Conservation (phyloP, 2,113 vertebrate genomes). For the Noctilio leporinus region DNA sequence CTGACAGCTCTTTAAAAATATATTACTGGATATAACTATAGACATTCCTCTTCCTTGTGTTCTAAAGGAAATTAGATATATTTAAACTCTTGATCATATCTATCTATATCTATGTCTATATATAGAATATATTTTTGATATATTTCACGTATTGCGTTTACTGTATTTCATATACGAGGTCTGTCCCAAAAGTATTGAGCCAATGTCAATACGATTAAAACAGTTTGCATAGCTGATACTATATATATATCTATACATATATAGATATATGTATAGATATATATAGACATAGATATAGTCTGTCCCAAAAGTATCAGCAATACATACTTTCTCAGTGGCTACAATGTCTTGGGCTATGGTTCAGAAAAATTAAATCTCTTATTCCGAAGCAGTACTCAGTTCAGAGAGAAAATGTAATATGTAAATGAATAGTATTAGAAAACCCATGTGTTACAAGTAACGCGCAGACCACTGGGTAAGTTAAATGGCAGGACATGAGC, state of each 20-base stretch:
- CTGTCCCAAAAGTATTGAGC: too few species aligned
- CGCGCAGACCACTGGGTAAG: background rate
- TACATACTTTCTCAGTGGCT: background rate
- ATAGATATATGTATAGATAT: too few species aligned
- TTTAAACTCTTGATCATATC: background rate
- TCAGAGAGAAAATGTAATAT: background rate
- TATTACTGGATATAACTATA: background rate
- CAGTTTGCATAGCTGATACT: too few species aligned
- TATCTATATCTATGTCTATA: too few species aligned
- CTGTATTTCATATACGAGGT: too few species aligned
- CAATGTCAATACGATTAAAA: too few species aligned
- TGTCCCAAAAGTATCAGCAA: background rate
- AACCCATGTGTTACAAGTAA: accelerated
- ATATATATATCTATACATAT: too few species aligned
- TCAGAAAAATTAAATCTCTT: background rate
- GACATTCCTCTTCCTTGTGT: background rate
- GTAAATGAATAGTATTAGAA: background rate
- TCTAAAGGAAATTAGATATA: background rate
- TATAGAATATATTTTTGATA: too few species aligned
- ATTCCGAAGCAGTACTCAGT: background rate
- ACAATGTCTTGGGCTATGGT: background rate
- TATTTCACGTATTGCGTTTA: too few species aligned
- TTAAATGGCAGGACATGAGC: background rate
- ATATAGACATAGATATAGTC: too few species aligned
- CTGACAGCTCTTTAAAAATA: background rate